These are phyloP conservation scores for Myripristis jacobus DNA, from an alignment of 2,797 vertebrate species.

Conservation along the genomic window DNA sequence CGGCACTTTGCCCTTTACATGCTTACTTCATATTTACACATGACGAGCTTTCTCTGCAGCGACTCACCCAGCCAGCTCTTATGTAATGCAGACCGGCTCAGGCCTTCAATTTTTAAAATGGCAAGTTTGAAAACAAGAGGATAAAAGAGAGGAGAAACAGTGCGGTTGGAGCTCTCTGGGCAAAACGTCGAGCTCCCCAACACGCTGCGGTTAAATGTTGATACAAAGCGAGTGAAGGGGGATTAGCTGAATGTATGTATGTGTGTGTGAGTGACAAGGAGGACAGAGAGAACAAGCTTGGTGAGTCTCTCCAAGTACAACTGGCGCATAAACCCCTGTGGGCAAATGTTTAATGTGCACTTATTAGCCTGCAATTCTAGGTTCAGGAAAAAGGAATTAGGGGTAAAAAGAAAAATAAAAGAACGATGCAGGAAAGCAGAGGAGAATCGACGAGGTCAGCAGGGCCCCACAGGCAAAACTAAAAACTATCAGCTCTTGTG, in stretches of 20 bases:
- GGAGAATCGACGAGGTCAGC: not conserved
- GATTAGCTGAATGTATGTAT: not conserved
- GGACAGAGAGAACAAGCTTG: not conserved
- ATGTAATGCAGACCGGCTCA: constrained; percentile 28
- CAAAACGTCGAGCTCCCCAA: constrained; percentile 60
- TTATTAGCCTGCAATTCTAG: not conserved
- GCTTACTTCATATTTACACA: constrained; percentile 15
- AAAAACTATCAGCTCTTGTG: not conserved
- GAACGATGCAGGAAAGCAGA: no score
- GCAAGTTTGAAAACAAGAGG: constrained; percentile 24
- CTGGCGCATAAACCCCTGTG: not conserved
- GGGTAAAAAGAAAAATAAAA: not conserved
- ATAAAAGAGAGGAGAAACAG: constrained; percentile 28
- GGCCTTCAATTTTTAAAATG: constrained; percentile 61
- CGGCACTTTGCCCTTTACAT: no score
- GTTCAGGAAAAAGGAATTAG: not conserved
- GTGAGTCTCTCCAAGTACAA: not conserved
- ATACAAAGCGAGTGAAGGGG: constrained; percentile 46
- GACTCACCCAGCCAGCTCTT: constrained; percentile 34
- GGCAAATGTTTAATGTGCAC: not conserved
- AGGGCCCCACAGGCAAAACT: not conserved
- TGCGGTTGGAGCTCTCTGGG: constrained; percentile 44
- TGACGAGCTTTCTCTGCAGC: constrained; percentile 22
- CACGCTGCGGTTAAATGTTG: constrained; percentile 65
- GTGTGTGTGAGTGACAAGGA: not conserved